Evolutionary conservation across 2,888 invertebrate genomes (phyloP), one percentile per base, ranked within the genome.

Genomic region (Eupithecia subumbrata): DNA sequence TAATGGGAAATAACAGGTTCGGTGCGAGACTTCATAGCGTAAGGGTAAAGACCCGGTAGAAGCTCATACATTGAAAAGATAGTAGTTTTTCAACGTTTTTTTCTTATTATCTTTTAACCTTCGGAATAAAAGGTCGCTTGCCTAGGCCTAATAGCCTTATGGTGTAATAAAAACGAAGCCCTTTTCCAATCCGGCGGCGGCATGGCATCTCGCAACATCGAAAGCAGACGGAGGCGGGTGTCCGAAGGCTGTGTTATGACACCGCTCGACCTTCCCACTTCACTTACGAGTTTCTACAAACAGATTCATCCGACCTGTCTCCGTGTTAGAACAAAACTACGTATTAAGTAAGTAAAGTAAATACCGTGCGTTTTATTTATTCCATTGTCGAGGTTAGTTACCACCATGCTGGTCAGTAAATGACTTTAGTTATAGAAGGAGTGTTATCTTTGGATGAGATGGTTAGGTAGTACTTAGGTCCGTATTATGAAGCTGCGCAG

Each of bases 221-320:
- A 76, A 76, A 76, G 76, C 43, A 25, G 67, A 37, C 40, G 45
- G 11, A 73, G 40, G 25, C 68, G 48, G 52, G n/a, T 25, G 22
- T 8, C 37, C 69, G 78, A 75, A 75, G 76, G 78, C 69, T 75
- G 75, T 37, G 43, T 56, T 22, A 56, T 69, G 78, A 76, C 74
- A 78, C 73, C 34, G 14, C 22, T 9, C 71, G 71, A 73, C 77
- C 77, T 77, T 71, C 34, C 60, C 1, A 52, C 68, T 73, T 52
- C 43, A 74, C 30, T 68, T 43, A 71, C 45, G 67, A 67, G 74
- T 74, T 71, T 74, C 71, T 69, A 74, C 60, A 40, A 69, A 72
- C 64, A 71, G 34, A 66, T 25, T 69, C 18, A 76, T 71, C 45
- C 45, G 22, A 60, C 25, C 14, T 14, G 22, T 25, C 60, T 9